Base-by-base conservation (phyloP, 2,113 vertebrate species). In the Vidua chalybeata region DNA sequence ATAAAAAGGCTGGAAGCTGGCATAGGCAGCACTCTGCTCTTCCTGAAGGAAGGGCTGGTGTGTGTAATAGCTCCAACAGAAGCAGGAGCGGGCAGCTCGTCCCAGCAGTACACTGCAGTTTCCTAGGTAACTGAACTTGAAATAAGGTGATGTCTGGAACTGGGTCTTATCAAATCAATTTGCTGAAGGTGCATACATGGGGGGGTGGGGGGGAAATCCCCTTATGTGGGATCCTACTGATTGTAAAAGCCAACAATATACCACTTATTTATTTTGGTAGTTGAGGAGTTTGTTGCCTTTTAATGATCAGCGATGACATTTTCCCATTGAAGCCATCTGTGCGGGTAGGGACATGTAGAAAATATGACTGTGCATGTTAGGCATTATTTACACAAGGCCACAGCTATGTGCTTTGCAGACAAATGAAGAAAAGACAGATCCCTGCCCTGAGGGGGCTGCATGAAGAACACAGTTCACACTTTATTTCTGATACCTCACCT, bases 81-180 rank as follows among this genome's bases (percentile, higher is more conserved):
- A 95, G 91, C 94, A 95, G 97, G 94, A 96, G 88, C 28, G 6
- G 95, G 95, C 96, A 97, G 97, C 95, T 96, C 69, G 75, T 97
- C 97, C 97, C 98, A 97, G 97, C 98, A 97, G 96, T 94, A 74
- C 93, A 59, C 93, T 95, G 93, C 73, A 33, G 98, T 98, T 98
- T 97, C 98, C 98, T 97, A 97, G 97, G 98, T 87, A 98, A 98
- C 98, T 54, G 68, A 97, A 97, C 96, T 97, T 95, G 96, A 97
- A 98, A 97, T 96, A 95, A 97, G 96, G 96, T 94, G 95, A 96
- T 96, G 95, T 84, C 94, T 97, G 83, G 84, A 96, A 88, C 87
- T 7, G 82, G 96, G 94, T 92, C 97, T 94, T 95, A 97, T 95
- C 91, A 91, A 97, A 97, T 97, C 96, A 94, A 93, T 98, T 96